Evolutionary conservation across 2,113 vertebrate genomes (phyloP).

Genomic region (Herpetotheres cachinnans): DNA sequence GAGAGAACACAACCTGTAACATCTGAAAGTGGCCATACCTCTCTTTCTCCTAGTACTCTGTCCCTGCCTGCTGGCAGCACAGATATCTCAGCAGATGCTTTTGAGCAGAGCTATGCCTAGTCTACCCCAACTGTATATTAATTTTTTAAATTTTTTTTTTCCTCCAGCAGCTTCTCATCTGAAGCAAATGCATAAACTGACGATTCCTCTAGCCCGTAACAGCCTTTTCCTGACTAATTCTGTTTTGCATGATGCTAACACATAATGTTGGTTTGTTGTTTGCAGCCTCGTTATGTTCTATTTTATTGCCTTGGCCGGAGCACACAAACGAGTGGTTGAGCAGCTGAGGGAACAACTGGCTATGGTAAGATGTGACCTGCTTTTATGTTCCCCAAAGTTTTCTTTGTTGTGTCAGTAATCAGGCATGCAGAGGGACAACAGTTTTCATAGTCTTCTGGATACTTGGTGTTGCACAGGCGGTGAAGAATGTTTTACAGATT

Average conservation of each 20-base stretch:
- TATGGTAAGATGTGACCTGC: constrained; percentile 78
- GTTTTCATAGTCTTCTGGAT: neutral
- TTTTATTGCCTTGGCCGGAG: constrained; percentile 88
- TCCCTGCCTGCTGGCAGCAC: neutral
- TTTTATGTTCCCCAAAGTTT: neutral
- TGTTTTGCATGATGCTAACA: neutral
- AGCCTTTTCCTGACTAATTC: neutral
- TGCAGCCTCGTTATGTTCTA: constrained; percentile 92
- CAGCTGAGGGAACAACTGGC: constrained; percentile 88
- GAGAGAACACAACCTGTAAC: neutral
- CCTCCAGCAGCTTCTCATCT: neutral
- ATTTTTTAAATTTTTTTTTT: neutral
- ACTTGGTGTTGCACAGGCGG: neutral
- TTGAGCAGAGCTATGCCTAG: neutral
- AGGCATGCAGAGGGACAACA: neutral
- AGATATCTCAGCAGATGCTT: neutral
- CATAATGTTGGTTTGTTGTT: neutral
- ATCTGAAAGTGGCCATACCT: neutral
- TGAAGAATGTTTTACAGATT: neutral
- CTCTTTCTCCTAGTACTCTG: rapidly evolving
- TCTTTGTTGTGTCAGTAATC: neutral
- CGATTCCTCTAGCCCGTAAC: neutral
- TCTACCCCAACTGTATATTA: neutral
- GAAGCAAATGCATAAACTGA: neutral
- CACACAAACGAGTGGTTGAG: constrained; percentile 86